A percentile compares a stretch with the other conserved stretches of the same genome.
Evolutionary conservation across 2,888 invertebrate genomes (phyloP).

Genomic region (Atethmia centrago): DNA sequence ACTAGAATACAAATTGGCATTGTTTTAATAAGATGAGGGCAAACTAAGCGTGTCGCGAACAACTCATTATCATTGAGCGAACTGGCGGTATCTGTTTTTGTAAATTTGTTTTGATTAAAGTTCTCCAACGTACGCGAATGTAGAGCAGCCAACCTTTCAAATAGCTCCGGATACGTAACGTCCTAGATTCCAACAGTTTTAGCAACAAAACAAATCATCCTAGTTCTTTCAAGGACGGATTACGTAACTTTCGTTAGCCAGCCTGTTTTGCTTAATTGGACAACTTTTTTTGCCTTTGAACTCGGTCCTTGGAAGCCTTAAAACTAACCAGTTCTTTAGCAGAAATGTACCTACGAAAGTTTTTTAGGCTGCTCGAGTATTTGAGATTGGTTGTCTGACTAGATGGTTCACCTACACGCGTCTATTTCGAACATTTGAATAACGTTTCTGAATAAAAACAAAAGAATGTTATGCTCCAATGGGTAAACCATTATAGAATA

Average conservation of each 20-base stretch:
- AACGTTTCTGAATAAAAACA: constrained; percentile 31
- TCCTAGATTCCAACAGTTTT: constrained; percentile 47
- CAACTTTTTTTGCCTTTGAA: constrained; percentile 62
- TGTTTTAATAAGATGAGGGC: constrained; percentile 69
- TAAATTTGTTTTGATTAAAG: constrained; percentile 69
- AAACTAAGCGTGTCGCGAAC: constrained; percentile 69
- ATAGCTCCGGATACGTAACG: constrained; percentile 26
- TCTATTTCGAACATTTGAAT: constrained; percentile 22
- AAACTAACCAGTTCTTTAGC: constrained; percentile 66
- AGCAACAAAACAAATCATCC: constrained; percentile 38
- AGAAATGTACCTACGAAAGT: constrained; percentile 46
- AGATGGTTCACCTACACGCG: constrained; percentile 32
- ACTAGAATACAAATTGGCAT: constrained; percentile 71
- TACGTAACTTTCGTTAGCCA: constrained; percentile 56
- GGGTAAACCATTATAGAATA: too few species aligned
- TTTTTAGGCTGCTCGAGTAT: constrained; percentile 51
- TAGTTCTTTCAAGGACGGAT: constrained; percentile 58
- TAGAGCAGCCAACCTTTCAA: constrained; percentile 42
- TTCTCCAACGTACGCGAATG: constrained; percentile 51
- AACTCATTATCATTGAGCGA: constrained; percentile 66
- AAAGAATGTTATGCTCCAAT: constrained; percentile 38
- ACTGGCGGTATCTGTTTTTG: constrained; percentile 65
- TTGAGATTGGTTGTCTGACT: constrained; percentile 44
- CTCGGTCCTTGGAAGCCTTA: constrained; percentile 43
- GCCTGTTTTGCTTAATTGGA: constrained; percentile 65